Evolutionary conservation across 1,140 invertebrate species (phyloP).

Genomic region (Pogonomyrmex barbatus): DNA sequence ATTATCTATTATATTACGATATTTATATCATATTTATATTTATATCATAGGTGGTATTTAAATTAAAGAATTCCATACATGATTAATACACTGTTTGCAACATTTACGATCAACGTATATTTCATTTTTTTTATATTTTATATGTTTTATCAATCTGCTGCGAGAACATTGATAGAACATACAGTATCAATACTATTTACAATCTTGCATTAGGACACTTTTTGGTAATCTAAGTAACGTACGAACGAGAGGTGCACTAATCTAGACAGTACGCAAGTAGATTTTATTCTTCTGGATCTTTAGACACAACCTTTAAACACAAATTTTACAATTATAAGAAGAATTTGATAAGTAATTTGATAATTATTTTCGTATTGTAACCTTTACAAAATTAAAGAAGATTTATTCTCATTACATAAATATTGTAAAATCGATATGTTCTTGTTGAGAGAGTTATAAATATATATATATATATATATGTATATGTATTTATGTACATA

Average conservation of each 20-base stretch:
- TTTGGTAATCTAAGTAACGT: slow-evolving; percentile 8
- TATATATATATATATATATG: not conserved
- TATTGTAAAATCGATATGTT: slow-evolving; percentile 10
- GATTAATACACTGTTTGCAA: slow-evolving; percentile 30
- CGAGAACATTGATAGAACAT: slow-evolving; percentile 69
- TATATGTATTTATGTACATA: too few species aligned
- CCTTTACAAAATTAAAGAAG: slow-evolving; percentile 12
- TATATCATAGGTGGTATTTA: not conserved
- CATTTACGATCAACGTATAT: slow-evolving; percentile 63
- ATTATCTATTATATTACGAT: not conserved
- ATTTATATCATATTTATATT: not conserved
- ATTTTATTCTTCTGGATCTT: not conserved
- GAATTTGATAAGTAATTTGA: slow-evolving; percentile 26
- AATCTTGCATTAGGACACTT: slow-evolving; percentile 54
- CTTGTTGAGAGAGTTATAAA: slow-evolving; percentile 9
- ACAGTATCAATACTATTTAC: slow-evolving; percentile 69
- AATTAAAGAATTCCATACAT: not conserved
- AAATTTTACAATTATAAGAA: slow-evolving; percentile 11
- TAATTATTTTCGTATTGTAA: not conserved
- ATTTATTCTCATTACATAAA: not conserved
- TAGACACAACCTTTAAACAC: not conserved
- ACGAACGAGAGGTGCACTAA: not conserved
- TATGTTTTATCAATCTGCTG: slow-evolving; percentile 42
- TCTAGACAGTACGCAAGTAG: not conserved
- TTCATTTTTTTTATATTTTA: slow-evolving; percentile 42